A percentile compares a stretch with the other conserved stretches of the same genome.
Evolutionary conservation across 2,797 vertebrate species (phyloP).

Genomic region (Sphaeramia orbicularis): DNA sequence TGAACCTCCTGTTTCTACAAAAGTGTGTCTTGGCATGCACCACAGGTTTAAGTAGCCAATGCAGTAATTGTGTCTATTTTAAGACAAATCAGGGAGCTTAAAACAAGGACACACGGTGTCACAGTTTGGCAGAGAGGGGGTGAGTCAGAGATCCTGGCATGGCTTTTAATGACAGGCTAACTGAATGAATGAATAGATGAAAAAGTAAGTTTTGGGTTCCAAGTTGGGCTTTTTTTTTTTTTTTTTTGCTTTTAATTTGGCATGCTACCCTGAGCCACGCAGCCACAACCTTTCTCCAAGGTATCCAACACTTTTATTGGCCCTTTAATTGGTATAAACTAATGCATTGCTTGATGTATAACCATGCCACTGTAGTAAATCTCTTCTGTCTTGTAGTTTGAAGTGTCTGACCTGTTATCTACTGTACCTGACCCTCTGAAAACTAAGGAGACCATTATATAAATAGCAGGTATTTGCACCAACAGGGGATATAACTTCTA

Average conservation of each 20-base stretch:
- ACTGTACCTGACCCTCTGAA: no score
- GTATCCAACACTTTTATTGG: conserved; percentile 1
- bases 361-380: neutral
- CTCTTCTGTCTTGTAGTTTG: neutral
- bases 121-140: conserved; percentile 35
- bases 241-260: conserved; percentile 7
- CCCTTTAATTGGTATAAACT: neutral
- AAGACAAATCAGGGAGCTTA: conserved; percentile 50
- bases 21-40: conserved; percentile 35
- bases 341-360: neutral
- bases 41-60: conserved; percentile 24
- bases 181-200: conserved; percentile 29
- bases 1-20: conserved; percentile 15
- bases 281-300: neutral
- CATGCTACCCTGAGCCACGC: neutral
- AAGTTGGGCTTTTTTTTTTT: conserved; percentile 21
- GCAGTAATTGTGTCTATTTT: conserved; percentile 46
- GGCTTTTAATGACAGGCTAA: conserved; percentile 33
- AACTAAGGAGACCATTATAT: conserved; percentile 16
- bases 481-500: neutral
- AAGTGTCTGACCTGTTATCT: conserved; percentile 6
- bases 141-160: conserved; percentile 28
- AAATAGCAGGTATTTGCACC: conserved; percentile 4
- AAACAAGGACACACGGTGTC: conserved; percentile 50
- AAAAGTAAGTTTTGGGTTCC: conserved; percentile 11